Conservation (phyloP, 2,888 invertebrate species). For the Pantelozetes paolii region DNA sequence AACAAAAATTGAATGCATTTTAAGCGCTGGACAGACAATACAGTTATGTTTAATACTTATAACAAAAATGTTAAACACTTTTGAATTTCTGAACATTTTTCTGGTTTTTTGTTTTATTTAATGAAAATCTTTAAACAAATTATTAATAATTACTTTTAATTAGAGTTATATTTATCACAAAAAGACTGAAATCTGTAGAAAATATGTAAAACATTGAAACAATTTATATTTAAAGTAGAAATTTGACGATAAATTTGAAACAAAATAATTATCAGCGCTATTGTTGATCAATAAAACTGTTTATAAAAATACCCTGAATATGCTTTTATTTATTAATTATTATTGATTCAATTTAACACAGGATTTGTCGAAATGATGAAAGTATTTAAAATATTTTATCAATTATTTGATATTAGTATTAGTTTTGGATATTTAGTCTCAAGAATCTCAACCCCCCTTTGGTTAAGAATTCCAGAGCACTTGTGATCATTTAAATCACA, state of each 20-base stretch:
- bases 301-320: too few species aligned
- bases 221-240: conserved; percentile 19
- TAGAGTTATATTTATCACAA: not conserved
- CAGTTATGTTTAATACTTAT: not conserved
- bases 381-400: too few species aligned
- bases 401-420: too few species aligned
- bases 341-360: too few species aligned
- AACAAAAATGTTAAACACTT: not conserved
- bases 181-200: not conserved
- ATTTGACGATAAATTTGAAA: not conserved
- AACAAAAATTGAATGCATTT: not conserved
- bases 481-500: too few species aligned
- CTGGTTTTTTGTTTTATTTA: not conserved
- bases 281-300: conserved; percentile 30
- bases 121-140: not conserved
- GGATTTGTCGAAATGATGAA: too few species aligned
- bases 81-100: conserved; percentile 1
- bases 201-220: not conserved
- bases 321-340: too few species aligned
- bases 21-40: conserved; percentile 15
- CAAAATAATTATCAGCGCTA: conserved; percentile 22
- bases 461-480: too few species aligned
- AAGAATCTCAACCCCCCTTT: too few species aligned
- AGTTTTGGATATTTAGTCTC: too few species aligned
- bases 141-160: not conserved